A percentile compares a stretch with the other conserved stretches of the same genome.
Evolutionary conservation across 2,113 vertebrate genomes (phyloP).

Genomic region (Aegotheles bennettii): DNA sequence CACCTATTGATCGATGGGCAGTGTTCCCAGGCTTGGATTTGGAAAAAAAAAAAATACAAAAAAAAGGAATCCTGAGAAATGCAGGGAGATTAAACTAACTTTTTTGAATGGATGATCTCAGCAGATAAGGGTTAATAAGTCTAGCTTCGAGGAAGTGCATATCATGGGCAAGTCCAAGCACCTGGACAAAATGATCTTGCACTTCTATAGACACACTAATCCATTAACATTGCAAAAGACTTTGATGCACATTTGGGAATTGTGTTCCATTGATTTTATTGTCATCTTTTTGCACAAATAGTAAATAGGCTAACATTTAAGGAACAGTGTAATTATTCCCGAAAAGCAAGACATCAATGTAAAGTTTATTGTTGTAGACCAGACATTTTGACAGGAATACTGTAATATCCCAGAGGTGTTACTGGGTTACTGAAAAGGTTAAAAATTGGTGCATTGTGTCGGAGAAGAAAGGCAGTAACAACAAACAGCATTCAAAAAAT

Average conservation of each 20-base stretch:
- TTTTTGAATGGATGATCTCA: conserved; percentile 19
- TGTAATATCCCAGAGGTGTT: conserved; percentile 58
- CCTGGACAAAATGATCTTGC: conserved; percentile 14
- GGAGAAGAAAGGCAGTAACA: conserved; percentile 26
- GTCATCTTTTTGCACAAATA: conserved; percentile 77
- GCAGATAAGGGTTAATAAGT: conserved; percentile 28
- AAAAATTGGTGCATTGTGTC: conserved; percentile 38
- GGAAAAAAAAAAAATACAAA: neutral
- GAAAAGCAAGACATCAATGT: conserved; percentile 81
- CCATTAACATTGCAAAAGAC: conserved; percentile 71
- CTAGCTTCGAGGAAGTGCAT: neutral
- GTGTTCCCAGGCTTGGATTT: neutral
- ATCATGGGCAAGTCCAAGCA: neutral
- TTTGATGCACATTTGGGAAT: conserved; percentile 71
- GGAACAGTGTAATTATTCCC: conserved; percentile 75
- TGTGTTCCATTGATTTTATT: conserved; percentile 77
- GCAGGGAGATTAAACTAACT: conserved; percentile 12
- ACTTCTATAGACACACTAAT: conserved; percentile 19
- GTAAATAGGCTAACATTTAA: conserved; percentile 78
- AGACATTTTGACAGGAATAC: conserved; percentile 69
- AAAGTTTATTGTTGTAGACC: conserved; percentile 73
- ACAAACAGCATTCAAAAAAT: conserved; percentile 45
- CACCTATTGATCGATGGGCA: conserved; percentile 62
- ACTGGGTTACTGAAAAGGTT: conserved; percentile 68
- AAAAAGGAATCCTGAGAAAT: neutral